Evolutionary conservation across 1,140 invertebrate genomes (phyloP), one percentile per base, ranked within the genome.

Genomic region (Mesaphorura yosii): DNA sequence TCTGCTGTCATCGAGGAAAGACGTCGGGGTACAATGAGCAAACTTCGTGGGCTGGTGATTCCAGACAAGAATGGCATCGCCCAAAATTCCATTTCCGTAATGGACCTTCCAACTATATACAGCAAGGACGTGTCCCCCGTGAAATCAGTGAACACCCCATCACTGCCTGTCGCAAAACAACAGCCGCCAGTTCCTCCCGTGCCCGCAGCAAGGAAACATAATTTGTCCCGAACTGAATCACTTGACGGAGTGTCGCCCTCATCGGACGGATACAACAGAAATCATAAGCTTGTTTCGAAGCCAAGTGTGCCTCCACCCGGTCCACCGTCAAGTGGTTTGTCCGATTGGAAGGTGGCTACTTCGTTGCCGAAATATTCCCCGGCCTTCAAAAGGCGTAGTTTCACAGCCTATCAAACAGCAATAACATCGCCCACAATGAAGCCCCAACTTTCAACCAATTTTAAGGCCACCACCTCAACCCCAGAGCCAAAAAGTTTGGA

Each of bases 31-130:
- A 83, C 81, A 22, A 78, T 87, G 64, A 86, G 83, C 2, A 90
- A 90, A 69, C 67, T 91, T 23, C 73, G 85, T 64, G 86, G 86
- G 3, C 69, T 91, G 55, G 82, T 89, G 7, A 90, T 91, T 64
- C 86, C 88, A 5, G 86, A 90, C 67, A 46, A 46, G 6, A 22
- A 26, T 15, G 38, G 55, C 0, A 42, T 47, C 22, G 42, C 29
- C 23, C n/a, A 47, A 6, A 27, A 29, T 17, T 22, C 37, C 17
- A 63, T 20, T 34, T 68, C 73, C 2, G 75, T 81, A 19, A 67
- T 80, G 5, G 80, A 83, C 65, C 67, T 85, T 41, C 87, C 87
- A 1, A 84, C 86, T 71, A 89, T 91, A 50, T 84, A 83, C 65
- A 87, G 84, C 46, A 68, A 70, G 15, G 72, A 75, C 57, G 69